These are phyloP conservation scores for Drosophila persimilis DNA, from an alignment of 1,140 invertebrate species.

Conservation along the genomic window DNA sequence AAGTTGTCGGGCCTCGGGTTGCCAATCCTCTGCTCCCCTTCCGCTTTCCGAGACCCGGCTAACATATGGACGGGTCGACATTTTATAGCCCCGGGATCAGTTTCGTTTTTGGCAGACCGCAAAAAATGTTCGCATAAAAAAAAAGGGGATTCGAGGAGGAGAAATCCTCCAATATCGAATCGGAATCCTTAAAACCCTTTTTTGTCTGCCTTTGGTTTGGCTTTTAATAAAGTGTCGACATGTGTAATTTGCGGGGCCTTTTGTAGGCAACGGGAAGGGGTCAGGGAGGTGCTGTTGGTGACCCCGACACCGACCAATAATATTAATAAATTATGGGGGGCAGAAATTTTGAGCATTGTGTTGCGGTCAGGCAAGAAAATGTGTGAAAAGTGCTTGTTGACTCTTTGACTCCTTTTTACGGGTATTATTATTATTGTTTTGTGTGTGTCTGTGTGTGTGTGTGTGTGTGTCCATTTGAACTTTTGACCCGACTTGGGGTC, in stretches of 20 bases:
- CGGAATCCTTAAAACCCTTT: constrained; percentile 56
- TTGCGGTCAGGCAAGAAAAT: constrained; percentile 39
- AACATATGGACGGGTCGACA: constrained; percentile 73
- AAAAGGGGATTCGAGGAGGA: constrained; percentile 27
- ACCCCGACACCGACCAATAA: constrained; percentile 53
- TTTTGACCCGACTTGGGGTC: constrained; percentile 32
- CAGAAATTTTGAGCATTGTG: constrained; percentile 32
- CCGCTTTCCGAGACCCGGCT: constrained; percentile 15
- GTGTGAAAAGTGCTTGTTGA: constrained; percentile 33
- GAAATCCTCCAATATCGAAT: constrained; percentile 60
- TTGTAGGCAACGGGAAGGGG: not conserved
- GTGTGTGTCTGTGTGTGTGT: not conserved
- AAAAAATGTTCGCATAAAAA: constrained; percentile 42
- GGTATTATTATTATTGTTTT: constrained; percentile 33
- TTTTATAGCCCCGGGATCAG: constrained; percentile 74
- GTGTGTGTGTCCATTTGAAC: constrained; percentile 33
- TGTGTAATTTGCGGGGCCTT: constrained; percentile 73
- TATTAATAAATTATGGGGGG: constrained; percentile 71
- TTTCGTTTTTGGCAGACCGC: constrained; percentile 61
- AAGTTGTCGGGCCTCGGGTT: constrained; percentile 48
- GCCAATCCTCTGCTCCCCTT: constrained; percentile 8
- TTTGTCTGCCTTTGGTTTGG: constrained; percentile 14
- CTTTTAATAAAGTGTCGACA: constrained; percentile 80
- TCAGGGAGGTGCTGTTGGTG: constrained; percentile 9
- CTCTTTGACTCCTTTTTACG: constrained; percentile 23